Conservation (phyloP, 2,797 vertebrate species). For the Sylvilagus floridanus region DNA sequence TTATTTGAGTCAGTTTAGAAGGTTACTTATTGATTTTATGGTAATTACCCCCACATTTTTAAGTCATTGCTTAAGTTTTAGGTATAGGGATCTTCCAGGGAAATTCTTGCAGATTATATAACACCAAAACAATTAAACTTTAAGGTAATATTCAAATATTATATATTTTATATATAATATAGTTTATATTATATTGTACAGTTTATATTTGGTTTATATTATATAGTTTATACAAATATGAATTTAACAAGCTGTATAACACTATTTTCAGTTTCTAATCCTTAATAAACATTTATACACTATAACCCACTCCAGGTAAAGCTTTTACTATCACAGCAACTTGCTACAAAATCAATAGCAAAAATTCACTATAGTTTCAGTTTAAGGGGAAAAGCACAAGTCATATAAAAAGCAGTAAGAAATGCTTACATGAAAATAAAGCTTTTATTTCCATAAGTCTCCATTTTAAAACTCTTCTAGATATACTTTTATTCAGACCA, state of each 20-base stretch:
- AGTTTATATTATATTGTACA: too few species aligned
- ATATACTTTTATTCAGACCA: background rate
- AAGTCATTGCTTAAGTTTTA: background rate
- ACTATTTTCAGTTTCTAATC: background rate
- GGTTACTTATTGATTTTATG: background rate
- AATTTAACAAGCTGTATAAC: background rate
- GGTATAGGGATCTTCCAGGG: background rate
- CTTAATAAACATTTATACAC: background rate
- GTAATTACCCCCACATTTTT: background rate
- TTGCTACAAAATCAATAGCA: conserved; percentile 3
- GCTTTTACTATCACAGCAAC: background rate
- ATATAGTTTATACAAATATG: background rate
- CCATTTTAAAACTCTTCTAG: background rate
- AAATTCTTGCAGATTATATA: background rate
- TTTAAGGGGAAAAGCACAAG: background rate
- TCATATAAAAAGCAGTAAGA: conserved; percentile 15
- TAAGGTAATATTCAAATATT: background rate
- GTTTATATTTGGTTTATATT: too few species aligned
- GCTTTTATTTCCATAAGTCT: background rate
- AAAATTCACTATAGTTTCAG: conserved; percentile 32
- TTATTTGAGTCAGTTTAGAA: background rate
- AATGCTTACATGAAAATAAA: background rate
- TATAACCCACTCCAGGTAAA: background rate
- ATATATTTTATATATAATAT: too few species aligned
- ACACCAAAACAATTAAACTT: background rate